A percentile compares a stretch with the other conserved stretches of the same genome.
phyloP scores from a whole-genome alignment of 2,797 vertebrate species.

The Hozukius guyotensis region DNA sequence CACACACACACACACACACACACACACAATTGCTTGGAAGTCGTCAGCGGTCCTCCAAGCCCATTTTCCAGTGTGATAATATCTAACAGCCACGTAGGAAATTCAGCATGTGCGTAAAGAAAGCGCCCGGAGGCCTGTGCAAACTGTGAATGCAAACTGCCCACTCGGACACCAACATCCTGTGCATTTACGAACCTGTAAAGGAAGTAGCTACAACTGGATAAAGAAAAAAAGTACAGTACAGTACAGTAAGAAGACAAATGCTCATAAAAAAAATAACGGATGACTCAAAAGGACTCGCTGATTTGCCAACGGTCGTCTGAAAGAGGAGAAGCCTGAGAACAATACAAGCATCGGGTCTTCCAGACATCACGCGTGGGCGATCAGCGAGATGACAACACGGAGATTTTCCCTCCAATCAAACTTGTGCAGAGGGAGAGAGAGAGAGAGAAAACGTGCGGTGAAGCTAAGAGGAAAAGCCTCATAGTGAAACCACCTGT shows the following conservation, averaged over 20 bases:
- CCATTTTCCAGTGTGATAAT: constrained; percentile 80
- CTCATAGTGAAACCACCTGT: constrained; percentile 64
- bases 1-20: constrained; percentile 4
- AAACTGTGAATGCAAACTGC: constrained; percentile 54
- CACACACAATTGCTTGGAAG: constrained; percentile 49
- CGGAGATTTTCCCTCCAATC: constrained; percentile 44
- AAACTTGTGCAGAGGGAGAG: constrained; percentile 19
- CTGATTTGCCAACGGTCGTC: constrained; percentile 27
- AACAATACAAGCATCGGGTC: constrained; percentile 38
- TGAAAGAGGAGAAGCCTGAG: constrained; percentile 65
- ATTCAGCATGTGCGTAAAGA: constrained; percentile 62
- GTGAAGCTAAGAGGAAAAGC: constrained; percentile 10
- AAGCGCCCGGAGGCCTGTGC: constrained; percentile 43
- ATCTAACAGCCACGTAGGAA: constrained; percentile 73
- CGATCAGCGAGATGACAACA: constrained; percentile 43
- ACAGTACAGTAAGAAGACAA: not conserved
- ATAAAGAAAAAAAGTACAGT: constrained; percentile 9
- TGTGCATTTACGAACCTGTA: constrained; percentile 32
- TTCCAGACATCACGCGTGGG: constrained; percentile 51
- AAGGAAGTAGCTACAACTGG: constrained; percentile 38
- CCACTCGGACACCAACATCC: constrained; percentile 48
- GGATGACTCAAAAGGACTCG: constrained; percentile 42
- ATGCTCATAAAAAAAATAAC: constrained; percentile 34
- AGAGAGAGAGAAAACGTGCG: not conserved
- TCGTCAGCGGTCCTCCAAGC: constrained; percentile 49